These are phyloP conservation scores for Osmerus eperlanus DNA, from an alignment of 2,113 vertebrate species.

Conservation along the genomic window DNA sequence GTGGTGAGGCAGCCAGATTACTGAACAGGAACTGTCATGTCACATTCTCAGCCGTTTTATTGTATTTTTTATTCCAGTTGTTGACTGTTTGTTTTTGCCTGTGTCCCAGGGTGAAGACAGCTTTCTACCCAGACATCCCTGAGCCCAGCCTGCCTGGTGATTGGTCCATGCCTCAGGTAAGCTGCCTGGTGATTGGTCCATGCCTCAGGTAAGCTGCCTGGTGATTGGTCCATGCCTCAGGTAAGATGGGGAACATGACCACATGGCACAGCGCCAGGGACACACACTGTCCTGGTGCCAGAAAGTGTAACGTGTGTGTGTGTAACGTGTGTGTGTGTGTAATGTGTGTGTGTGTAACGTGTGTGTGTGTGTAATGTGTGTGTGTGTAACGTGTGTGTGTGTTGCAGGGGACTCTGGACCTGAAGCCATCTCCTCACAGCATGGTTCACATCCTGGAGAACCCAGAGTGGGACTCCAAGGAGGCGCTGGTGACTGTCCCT, in stretches of 20 bases:
- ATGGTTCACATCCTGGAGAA: slow-evolving; percentile 86
- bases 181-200: slow-evolving; percentile 62
- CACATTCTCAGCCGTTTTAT: no score
- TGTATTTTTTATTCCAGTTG: no score
- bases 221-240: slow-evolving; percentile 63
- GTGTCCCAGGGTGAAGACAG: slow-evolving; percentile 65
- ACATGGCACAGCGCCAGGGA: no score
- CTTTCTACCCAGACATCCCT: slow-evolving; percentile 71
- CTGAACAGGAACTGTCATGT: no score
- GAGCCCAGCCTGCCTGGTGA: slow-evolving; percentile 66
- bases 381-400: neutral
- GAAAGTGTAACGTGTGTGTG: no score
- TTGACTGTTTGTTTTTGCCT: neutral
- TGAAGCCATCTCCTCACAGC: slow-evolving; percentile 87
- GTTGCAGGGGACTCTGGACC: slow-evolving; percentile 65
- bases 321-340: neutral
- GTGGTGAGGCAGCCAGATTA: slow-evolving; percentile 57
- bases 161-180: slow-evolving; percentile 64
- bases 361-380: neutral
- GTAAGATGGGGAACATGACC: slow-evolving; percentile 29
- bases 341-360: no score
- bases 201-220: slow-evolving; percentile 58
- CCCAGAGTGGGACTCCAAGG: slow-evolving; percentile 68
- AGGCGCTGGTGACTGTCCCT: slow-evolving; percentile 80
- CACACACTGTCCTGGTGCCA: no score